A percentile compares a stretch with the other conserved stretches of the same genome.
Conservation (phyloP, 2,113 vertebrate species). For the Burhinus bistriatus region DNA sequence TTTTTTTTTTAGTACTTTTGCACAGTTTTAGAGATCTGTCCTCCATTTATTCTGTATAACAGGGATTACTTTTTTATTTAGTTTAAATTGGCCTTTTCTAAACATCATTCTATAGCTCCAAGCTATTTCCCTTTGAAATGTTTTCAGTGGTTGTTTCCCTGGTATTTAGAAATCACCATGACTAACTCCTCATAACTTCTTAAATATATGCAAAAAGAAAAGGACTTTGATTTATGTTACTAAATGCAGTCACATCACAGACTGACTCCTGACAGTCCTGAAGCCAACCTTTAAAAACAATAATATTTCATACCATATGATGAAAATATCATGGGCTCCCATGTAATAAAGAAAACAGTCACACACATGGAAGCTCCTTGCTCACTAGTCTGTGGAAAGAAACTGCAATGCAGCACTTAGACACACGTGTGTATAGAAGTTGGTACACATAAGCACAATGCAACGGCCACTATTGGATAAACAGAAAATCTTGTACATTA, state of each 20-base stretch:
- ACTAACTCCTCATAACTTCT: conserved; percentile 1
- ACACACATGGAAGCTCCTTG: background rate
- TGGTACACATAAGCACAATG: background rate
- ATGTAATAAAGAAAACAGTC: background rate
- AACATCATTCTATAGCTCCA: background rate
- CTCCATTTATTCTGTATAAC: background rate
- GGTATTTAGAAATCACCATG: background rate
- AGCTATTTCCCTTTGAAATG: background rate
- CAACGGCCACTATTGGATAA: background rate
- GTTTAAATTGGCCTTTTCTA: conserved; percentile 9
- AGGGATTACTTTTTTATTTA: background rate
- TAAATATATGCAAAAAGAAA: background rate
- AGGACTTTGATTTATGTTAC: background rate
- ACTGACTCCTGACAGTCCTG: background rate
- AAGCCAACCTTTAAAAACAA: conserved; percentile 28
- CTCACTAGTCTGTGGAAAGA: background rate
- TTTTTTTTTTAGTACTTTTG: background rate
- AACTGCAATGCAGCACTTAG: background rate
- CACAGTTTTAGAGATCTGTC: background rate
- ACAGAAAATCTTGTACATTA: background rate
- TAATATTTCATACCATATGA: conserved; percentile 5
- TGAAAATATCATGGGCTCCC: background rate
- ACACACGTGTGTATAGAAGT: background rate
- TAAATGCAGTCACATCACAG: conserved; percentile 9
- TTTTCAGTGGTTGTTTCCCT: background rate